Evolutionary conservation across 1,140 invertebrate species (phyloP).

Genomic region (Pectinophora gossypiella): DNA sequence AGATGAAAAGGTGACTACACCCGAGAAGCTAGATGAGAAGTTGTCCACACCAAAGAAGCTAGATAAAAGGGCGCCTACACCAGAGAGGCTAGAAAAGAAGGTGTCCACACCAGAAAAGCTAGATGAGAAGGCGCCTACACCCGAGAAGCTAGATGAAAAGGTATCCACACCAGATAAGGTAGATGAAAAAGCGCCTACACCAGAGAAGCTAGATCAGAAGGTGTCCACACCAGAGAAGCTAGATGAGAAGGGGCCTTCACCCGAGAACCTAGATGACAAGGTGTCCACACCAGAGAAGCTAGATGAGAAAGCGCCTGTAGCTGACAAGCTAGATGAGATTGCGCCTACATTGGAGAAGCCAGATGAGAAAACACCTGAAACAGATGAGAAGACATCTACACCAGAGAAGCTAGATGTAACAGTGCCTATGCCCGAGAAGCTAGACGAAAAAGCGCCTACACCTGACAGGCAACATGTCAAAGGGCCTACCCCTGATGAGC

Average conservation of each 20-base stretch:
- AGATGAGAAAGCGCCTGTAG: background rate
- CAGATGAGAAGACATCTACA: background rate
- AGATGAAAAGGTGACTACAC: background rate
- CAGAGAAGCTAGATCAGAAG: background rate
- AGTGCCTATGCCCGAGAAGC: background rate
- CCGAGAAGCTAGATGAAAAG: background rate
- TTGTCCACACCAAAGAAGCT: background rate
- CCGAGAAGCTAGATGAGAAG: background rate
- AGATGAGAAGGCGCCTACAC: background rate
- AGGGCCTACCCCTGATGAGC: background rate
- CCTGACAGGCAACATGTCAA: background rate
- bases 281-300: background rate
- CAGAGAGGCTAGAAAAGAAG: background rate
- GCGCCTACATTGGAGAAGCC: background rate
- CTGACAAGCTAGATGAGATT: background rate
- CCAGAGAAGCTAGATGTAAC: background rate
- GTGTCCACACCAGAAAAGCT: background rate
- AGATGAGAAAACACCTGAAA: background rate
- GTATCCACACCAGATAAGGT: background rate
- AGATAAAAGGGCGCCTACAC: background rate
- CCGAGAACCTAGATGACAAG: background rate
- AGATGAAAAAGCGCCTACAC: background rate
- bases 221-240: background rate
- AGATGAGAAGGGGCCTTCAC: background rate
- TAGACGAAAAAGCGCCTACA: background rate